Base-by-base conservation (phyloP, 2,888 invertebrate genomes). In the Tuta absoluta region DNA sequence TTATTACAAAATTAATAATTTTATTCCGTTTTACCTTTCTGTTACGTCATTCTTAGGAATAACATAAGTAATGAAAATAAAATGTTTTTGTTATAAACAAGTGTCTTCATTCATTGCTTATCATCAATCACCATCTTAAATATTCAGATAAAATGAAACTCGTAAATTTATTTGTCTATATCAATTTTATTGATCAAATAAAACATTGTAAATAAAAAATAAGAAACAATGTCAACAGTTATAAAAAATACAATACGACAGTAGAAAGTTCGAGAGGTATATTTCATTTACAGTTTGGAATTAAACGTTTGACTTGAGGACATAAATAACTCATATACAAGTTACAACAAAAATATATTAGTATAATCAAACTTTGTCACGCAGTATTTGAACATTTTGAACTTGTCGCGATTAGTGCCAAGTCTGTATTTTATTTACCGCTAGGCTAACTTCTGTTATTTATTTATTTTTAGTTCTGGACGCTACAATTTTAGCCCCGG, bases 181-280 rank as follows among this genome's bases (percentile, higher is more conserved):
- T 77, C 63, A 73, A 70, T 72, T 80, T 79, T 81, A 81, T 80
- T 79, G 70, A 72, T 74, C 74, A 79, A 77, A 72, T 24, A 45
- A 45, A 76, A 75, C 74, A 67, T 17, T 72, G 73, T 69, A 75
- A 77, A 79, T 81, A 77, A 79, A 79, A 74, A 73, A 79, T 74
- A 73, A 41, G 69, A 73, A 75, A 72, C 68, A 79, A 58, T 75
- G 75, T 80, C 75, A 78, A 82, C 79, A 76, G 77, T 64, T 56
- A 69, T 75, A 71, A 72, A 68, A 71, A 61, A 67, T 67, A 69
- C 33, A 70, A 51, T 21, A 70, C 71, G 12, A 45, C 19, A 68
- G 67, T 70, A 66, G 68, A 63, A 72, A 68, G 67, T 67, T 67
- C n/a, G 7, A 56, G 23, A 56, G 68, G 68, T 64, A 65, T 73